A percentile compares a stretch with the other conserved stretches of the same genome.
Conservation (phyloP, 2,888 invertebrate genomes). For the Tetragnatha montana region DNA sequence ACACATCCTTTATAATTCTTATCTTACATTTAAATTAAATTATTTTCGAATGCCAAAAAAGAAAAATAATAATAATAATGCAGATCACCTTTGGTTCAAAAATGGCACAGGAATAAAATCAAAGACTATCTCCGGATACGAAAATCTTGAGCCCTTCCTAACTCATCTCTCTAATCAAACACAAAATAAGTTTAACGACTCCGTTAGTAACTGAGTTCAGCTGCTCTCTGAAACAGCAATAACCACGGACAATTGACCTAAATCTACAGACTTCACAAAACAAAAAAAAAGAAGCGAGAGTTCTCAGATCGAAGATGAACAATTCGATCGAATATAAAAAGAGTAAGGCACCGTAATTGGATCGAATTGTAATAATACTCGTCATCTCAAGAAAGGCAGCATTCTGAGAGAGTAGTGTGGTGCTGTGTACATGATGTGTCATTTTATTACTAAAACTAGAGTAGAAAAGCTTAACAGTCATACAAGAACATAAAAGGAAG, state of each 20-base stretch:
- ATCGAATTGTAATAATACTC: not conserved
- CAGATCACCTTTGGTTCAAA: too few species aligned
- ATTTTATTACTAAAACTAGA: not conserved
- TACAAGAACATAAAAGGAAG: not conserved
- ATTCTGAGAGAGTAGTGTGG: slow-evolving; percentile 21
- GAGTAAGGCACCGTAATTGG: slow-evolving; percentile 52
- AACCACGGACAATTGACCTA: slow-evolving; percentile 17
- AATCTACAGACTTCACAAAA: slow-evolving; percentile 41
- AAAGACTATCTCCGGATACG: not conserved
- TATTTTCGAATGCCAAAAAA: too few species aligned
- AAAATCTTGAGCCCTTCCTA: not conserved
- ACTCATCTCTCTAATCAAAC: not conserved
- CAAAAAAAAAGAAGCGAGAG: slow-evolving; percentile 49
- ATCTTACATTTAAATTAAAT: too few species aligned
- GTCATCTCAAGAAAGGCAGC: not conserved
- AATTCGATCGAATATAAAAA: slow-evolving; percentile 46
- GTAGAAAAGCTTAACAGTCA: slow-evolving; percentile 1
- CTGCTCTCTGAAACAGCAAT: slow-evolving; percentile 22
- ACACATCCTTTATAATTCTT: too few species aligned
- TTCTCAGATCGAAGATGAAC: slow-evolving; percentile 37
- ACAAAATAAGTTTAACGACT: slow-evolving; percentile 22
- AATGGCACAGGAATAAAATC: too few species aligned
- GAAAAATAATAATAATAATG: too few species aligned
- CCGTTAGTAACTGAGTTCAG: slow-evolving; percentile 16
- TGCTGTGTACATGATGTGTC: not conserved